Conservation (phyloP, 2,888 invertebrate species). For the Gymnocheta viridis region DNA sequence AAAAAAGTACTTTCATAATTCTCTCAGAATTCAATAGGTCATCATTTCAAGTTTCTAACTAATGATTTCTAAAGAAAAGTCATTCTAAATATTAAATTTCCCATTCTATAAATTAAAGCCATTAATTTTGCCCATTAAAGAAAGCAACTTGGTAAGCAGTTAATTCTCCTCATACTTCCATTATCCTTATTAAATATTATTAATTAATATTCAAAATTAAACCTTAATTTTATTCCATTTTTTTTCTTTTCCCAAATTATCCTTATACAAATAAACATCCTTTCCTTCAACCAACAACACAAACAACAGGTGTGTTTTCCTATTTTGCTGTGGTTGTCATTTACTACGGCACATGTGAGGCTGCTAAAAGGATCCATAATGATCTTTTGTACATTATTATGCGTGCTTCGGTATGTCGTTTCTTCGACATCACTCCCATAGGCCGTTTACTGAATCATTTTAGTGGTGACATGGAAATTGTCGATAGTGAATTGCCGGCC, state of each 20-base stretch:
- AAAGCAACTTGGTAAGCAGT: constrained; percentile 16
- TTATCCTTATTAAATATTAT: constrained; percentile 31
- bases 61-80: neutral
- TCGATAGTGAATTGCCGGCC: constrained; percentile 85
- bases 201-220: constrained; percentile 38
- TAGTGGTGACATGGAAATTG: constrained; percentile 86
- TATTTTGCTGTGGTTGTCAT: constrained; percentile 84
- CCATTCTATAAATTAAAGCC: neutral
- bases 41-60: neutral
- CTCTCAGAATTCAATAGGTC: neutral
- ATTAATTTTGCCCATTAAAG: neutral
- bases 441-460: constrained; percentile 88
- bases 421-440: constrained; percentile 87
- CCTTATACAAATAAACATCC: neutral
- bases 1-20: too few species aligned
- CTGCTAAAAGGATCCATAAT: constrained; percentile 85
- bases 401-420: constrained; percentile 85
- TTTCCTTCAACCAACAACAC: neutral
- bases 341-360: constrained; percentile 84
- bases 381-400: constrained; percentile 84
- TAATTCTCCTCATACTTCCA: constrained; percentile 48
- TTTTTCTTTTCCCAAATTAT: constrained; percentile 38
- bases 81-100: neutral
- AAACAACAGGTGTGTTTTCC: constrained; percentile 82
- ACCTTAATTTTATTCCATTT: constrained; percentile 40